Base-by-base conservation (phyloP, 2,797 vertebrate genomes). In the Sternotherus odoratus region DNA sequence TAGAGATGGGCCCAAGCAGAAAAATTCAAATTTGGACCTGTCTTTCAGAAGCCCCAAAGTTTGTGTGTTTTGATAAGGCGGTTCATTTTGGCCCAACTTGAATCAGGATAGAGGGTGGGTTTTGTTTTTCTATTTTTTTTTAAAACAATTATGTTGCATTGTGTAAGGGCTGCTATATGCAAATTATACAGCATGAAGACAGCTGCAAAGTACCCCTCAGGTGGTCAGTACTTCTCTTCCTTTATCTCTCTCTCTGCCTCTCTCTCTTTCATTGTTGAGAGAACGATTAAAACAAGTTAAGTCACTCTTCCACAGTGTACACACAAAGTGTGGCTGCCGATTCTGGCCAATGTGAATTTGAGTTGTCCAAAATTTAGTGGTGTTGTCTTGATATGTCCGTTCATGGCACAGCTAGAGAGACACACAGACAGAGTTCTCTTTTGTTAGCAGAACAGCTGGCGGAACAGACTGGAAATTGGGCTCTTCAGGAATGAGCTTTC, bases 381-480 rank as follows among this genome's bases (percentile, higher is more conserved):
- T 87, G 23, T 92, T 83, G 36, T 86, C 83, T 91, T 50, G 53
- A 36, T 88, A 69, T 90, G 89, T 89, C 57, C 28, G 86, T 89
- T 94, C 66, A 92, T 0, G 2, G 83, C 86, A 91, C 72, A 90
- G 85, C 72, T 90, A 94, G 93, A 92, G 95, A 91, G 89, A 57
- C 3, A 11, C 91, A 90, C 80, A 91, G 89, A 63, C 3, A 13
- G 91, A 91, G 83, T 75, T 96, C 90, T 95, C 90, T 88, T 96
- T 96, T 92, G 78, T 88, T 94, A 96, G 78, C 53, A 77, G 95
- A 97, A 95, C 96, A 97, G 94, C 97, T 97, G 97, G 89, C 53
- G 30, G 36, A 95, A 90, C 95, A 95, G 91, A 46, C 82, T 96
- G 83, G n/a, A 84, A 91, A 95, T 86, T 93, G 86, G 94, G 77